Conservation (phyloP, 1,140 invertebrate species). For the Piezodorus guildinii region DNA sequence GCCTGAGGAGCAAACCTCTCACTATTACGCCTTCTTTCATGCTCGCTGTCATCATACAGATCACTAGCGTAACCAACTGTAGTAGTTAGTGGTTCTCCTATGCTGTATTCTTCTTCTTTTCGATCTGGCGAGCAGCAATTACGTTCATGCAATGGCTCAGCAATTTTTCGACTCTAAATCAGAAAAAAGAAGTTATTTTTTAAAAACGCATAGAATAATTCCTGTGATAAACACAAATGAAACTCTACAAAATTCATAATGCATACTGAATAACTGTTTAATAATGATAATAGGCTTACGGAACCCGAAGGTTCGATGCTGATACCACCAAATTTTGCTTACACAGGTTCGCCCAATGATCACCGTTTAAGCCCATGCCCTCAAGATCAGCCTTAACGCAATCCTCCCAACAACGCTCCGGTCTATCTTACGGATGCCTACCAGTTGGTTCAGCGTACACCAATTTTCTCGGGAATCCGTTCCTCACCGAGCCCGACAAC, state of each 20-base stretch:
- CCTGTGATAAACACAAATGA: not conserved
- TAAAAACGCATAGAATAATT: not conserved
- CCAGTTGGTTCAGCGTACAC: too few relatives aligned
- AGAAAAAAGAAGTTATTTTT: not conserved
- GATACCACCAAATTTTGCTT: too few relatives aligned
- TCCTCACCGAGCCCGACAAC: too few relatives aligned
- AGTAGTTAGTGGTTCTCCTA: constrained; percentile 15
- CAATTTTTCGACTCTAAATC: constrained; percentile 32
- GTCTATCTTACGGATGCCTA: too few relatives aligned
- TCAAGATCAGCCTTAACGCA: too few relatives aligned
- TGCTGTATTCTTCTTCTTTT: constrained; percentile 34
- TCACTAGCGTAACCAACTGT: constrained; percentile 25
- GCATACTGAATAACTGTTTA: too few relatives aligned
- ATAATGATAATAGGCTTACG: too few relatives aligned
- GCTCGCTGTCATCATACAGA: constrained; percentile 36
- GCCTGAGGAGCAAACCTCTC: constrained; percentile 38
- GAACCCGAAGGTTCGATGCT: too few relatives aligned
- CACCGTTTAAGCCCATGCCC: too few relatives aligned
- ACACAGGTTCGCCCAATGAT: too few relatives aligned
- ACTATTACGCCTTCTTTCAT: constrained; percentile 39
- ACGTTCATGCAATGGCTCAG: constrained; percentile 37
- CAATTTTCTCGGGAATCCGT: too few relatives aligned
- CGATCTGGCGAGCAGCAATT: constrained; percentile 33
- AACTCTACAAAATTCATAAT: not conserved
- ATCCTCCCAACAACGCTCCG: too few relatives aligned